These are phyloP conservation scores for Porites lutea DNA, from an alignment of 64 coral and sea anemone species.

Conservation along the genomic window DNA sequence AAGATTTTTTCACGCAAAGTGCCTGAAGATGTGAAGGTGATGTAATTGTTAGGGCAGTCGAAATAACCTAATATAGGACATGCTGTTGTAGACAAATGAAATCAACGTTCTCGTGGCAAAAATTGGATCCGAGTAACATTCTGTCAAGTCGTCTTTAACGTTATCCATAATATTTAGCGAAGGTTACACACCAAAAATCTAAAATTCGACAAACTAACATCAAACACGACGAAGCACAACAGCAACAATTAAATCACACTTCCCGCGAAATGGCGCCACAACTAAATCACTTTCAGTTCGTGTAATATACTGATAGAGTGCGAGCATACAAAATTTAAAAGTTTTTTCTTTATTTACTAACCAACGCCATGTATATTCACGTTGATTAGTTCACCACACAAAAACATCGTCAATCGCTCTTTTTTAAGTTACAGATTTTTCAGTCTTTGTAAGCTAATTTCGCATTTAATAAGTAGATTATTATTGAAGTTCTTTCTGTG, in stretches of 20 bases:
- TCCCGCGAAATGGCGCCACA: conserved; percentile 36
- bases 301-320: background rate
- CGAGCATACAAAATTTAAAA: background rate
- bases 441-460: no score
- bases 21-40: background rate
- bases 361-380: background rate
- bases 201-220: background rate
- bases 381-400: background rate
- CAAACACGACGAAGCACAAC: background rate
- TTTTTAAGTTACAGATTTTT: background rate
- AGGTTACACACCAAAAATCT: background rate
- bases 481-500: background rate
- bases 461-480: background rate
- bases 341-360: background rate
- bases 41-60: background rate
- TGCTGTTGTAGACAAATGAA: conserved; percentile 9
- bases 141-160: background rate
- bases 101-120: background rate
- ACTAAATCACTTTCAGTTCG: background rate
- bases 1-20: background rate
- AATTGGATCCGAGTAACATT: background rate
- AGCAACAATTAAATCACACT: background rate
- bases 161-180: background rate
- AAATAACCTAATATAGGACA: background rate
- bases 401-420: background rate